Evolutionary conservation across 2,113 vertebrate genomes (phyloP), one percentile per base, ranked within the genome.

Genomic region (Tenebrosternarchus preto): DNA sequence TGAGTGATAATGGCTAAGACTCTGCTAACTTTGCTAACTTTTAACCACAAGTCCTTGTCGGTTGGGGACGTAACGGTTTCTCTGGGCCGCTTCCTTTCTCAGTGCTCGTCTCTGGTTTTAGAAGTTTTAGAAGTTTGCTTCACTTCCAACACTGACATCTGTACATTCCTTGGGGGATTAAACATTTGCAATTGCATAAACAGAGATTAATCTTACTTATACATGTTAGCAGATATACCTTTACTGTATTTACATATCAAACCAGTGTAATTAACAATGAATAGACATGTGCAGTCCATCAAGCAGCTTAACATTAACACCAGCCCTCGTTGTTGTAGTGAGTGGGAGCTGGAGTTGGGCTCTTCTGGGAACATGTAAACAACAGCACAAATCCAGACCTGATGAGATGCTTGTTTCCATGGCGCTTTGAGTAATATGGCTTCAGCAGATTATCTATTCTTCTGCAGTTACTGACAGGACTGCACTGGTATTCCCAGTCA

Each of bases 1-100:
- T 93, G 85, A 92, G 91, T 86, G 22, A 29, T 55, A 39, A 4
- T 22, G 16, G 9, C 9, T 57, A 5, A 12, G 33, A n/a, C n/a
- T n/a, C n/a, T n/a, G 20, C 2, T 53, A 22, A 15, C 53, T 17
- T 22, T 39, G 59, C 76, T 60, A 22, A n/a, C 69, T 50, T 50
- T 46, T 50, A 15, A 50, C 8, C 43, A 50, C 8, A 50, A 50
- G 43, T 2, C 43, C 43, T 2, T 46, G n/a, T 46, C 6, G 0
- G 12, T 27, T 56, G 12, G 53, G 17, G 0, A 31, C 33, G 22
- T 76, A 29, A 29, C 33, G 22, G n/a, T 72, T 36, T 2, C 5
- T 29, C 5, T 79, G 31, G 27, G 19, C 0, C 5, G 11, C 29
- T 39, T 22, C 15, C 15, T 50, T 50, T 12, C 43, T 1, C 11